phyloP scores from a whole-genome alignment of 2,797 vertebrate species.

The Diplodus sargus region DNA sequence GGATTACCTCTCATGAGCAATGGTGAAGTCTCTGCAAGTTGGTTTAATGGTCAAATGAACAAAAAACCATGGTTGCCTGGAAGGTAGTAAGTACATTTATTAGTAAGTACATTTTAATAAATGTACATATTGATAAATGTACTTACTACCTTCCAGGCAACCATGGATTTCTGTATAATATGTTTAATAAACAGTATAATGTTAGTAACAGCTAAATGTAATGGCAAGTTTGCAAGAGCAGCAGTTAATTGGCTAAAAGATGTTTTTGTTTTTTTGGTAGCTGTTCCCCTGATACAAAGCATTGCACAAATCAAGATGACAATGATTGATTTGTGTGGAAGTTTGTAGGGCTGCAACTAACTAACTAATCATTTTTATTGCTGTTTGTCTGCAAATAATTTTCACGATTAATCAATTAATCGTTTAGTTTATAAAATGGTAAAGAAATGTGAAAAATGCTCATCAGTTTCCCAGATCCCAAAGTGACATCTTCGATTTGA shows the following conservation, averaged over 20 bases:
- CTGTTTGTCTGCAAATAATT: too few species aligned
- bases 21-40: background rate
- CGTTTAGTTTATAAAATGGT: too few species aligned
- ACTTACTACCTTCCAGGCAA: too few species aligned
- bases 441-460: too few species aligned
- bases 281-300: background rate
- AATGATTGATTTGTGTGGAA: background rate
- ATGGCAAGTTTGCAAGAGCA: background rate
- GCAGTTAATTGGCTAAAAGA: background rate
- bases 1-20: slow-evolving; percentile 10
- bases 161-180: too few species aligned
- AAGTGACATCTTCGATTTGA: too few species aligned
- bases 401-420: too few species aligned
- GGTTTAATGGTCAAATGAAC: background rate
- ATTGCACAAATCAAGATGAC: background rate
- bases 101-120: too few species aligned
- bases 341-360: too few species aligned
- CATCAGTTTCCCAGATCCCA: too few species aligned
- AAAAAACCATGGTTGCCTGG: background rate
- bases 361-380: too few species aligned
- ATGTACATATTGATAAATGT: too few species aligned
- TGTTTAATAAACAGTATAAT: background rate
- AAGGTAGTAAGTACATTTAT: background rate
- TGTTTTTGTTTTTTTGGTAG: background rate
- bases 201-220: background rate